phyloP scores from a whole-genome alignment of 2,797 vertebrate species.

The Kryptolebias ocellatus region DNA sequence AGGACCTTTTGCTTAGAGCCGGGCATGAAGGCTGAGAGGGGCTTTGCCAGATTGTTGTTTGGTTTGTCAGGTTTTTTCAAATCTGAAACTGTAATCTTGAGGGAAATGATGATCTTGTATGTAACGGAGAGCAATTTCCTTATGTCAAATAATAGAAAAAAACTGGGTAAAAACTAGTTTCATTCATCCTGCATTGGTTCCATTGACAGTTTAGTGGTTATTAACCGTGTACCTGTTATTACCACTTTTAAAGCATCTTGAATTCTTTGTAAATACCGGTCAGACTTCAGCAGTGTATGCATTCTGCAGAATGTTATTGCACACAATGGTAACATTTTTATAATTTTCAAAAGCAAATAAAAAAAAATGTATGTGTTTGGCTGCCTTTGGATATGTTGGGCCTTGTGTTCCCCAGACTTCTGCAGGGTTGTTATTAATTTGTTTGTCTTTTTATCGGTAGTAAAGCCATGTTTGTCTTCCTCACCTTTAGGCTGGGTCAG shows the following conservation, averaged over 20 bases:
- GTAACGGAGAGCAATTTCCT: background rate
- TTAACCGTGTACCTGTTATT: background rate
- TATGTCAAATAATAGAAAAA: background rate
- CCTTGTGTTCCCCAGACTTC: slow-evolving; percentile 33
- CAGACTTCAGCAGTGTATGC: background rate
- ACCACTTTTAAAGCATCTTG: background rate
- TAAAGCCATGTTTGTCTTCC: slow-evolving; percentile 39
- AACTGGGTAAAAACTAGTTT: background rate
- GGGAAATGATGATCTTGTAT: slow-evolving; percentile 52
- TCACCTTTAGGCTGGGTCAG: slow-evolving; percentile 61
- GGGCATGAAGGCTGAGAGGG: slow-evolving; percentile 25
- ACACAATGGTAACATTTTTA: slow-evolving; percentile 14
- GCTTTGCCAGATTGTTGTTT: slow-evolving; percentile 55
- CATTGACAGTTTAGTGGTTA: background rate
- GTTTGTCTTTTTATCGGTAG: background rate
- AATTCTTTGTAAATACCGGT: background rate
- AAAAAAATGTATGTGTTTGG: no score
- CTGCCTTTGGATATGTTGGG: background rate
- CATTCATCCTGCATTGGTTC: background rate
- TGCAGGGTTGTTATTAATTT: slow-evolving; percentile 11
- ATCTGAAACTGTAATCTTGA: slow-evolving; percentile 31
- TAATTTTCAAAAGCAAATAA: background rate
- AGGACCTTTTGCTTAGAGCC: slow-evolving; percentile 36
- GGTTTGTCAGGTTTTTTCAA: slow-evolving; percentile 45
- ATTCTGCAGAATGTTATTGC: slow-evolving; percentile 12